Evolutionary conservation across 2,797 vertebrate genomes (phyloP).

Genomic region (Neopelma chrysocephalum): DNA sequence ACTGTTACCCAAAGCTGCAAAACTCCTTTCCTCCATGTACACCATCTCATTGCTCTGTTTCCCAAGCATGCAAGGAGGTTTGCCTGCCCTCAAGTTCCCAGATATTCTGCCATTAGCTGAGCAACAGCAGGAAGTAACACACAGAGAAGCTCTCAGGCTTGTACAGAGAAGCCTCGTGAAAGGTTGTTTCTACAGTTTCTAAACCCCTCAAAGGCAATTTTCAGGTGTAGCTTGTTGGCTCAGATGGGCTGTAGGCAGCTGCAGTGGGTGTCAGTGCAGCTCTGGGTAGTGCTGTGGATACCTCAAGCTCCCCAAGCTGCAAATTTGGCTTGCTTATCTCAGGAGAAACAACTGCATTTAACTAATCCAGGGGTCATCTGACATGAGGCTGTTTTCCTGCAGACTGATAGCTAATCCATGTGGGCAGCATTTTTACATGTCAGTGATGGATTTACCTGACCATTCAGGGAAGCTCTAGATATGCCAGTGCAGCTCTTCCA

Average conservation of each 20-base stretch:
- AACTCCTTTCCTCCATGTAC: neutral
- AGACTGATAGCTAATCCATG: neutral
- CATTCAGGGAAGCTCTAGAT: neutral
- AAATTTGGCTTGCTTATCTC: neutral
- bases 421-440: neutral
- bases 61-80: neutral
- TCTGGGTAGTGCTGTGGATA: neutral
- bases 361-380: neutral
- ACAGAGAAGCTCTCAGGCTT: neutral
- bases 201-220: neutral
- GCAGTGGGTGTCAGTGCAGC: neutral
- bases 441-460: conserved; percentile 36
- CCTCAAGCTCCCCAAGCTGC: neutral
- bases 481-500: neutral
- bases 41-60: neutral
- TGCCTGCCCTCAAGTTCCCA: neutral
- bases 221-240: neutral
- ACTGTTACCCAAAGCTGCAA: neutral
- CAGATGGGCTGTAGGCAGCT: neutral
- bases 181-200: neutral
- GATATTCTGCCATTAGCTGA: neutral
- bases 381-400: neutral
- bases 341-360: neutral
- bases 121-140: neutral
- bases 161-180: neutral